Evolutionary conservation across 2,888 invertebrate species (phyloP), one percentile per base, ranked within the genome.

Genomic region (Cryptus armator): DNA sequence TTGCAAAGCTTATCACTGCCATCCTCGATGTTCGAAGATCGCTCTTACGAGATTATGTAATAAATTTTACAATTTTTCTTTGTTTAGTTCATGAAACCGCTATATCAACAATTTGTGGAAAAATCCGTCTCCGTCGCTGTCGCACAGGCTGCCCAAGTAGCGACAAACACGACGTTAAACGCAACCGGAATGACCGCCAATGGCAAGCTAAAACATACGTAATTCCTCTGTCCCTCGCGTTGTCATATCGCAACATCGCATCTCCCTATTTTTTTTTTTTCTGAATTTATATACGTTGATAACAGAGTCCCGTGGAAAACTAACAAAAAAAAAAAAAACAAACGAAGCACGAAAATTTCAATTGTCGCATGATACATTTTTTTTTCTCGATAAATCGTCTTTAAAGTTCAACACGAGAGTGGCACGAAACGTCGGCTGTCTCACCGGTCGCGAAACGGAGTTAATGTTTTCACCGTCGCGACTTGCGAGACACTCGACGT

Each of bases 41-140:
- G 19, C n/a, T 53, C 10, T 53, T 53, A 9, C 53, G 53, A 53
- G 53, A 59, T 59, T 12, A 48, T 48, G 12, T 59, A 19, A 19
- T 19, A 53, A 44, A 43, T 29, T 24, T 32, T 59, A 37, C n/a
- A 29, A n/a, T 53, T 16, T 66, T 66, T 12, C 29, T 62, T 64
- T 82, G 67, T 72, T 19, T 94, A 98, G 98, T 94, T 97, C 89
- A 96, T 98, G 97, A 97, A 97, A 94, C 97, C 97, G 87, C 94
- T 96, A 87, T 97, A 97, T 94, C 97, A 97, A 93, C 95, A 96
- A 86, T 97, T 97, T 92, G 95, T 97, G 92, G 97, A 97, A 94
- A 97, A 96, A 94, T 96, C 97, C 91, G 96, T 98, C 94, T 96
- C 97, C 93, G 97, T 96, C 94, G 97, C 97, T 90, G 97, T 97